phyloP scores from a whole-genome alignment of 2,888 invertebrate species.

The Troides oblongomaculatus region DNA sequence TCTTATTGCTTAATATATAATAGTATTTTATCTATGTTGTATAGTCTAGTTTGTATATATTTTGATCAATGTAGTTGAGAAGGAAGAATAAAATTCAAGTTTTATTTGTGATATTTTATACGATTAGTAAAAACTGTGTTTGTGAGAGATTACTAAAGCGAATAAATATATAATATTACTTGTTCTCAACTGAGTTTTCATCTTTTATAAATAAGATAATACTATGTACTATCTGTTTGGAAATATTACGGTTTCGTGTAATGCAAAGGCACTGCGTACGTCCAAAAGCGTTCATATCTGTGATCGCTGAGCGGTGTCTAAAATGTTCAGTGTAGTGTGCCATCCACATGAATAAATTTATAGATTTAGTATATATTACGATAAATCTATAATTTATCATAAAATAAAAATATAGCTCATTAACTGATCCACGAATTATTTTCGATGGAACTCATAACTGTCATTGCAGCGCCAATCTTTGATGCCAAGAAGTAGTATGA shows the following conservation, averaged over 20 bases:
- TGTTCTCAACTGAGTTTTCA: not conserved
- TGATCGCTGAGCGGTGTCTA: conserved; percentile 2
- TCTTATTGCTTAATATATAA: not conserved
- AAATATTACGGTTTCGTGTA: not conserved
- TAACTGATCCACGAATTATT: not conserved
- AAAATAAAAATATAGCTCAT: not conserved
- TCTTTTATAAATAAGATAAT: not conserved
- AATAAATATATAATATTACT: too few species aligned
- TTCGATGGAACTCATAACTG: not conserved
- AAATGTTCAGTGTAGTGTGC: conserved; percentile 1
- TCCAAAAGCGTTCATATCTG: conserved; percentile 2
- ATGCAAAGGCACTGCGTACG: not conserved
- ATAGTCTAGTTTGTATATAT: too few species aligned
- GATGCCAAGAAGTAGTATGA: too few species aligned
- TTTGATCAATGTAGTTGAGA: too few species aligned
- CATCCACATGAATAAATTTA: conserved; percentile 1
- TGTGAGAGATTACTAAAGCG: too few species aligned
- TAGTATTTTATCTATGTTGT: too few species aligned
- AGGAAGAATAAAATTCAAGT: not conserved
- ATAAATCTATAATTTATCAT: not conserved
- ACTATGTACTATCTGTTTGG: not conserved
- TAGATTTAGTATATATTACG: not conserved
- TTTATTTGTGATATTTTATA: too few species aligned
- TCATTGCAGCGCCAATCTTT: too few species aligned
- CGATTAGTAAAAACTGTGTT: too few species aligned